These are phyloP conservation scores for Characodon lateralis DNA, from an alignment of 2,797 vertebrate genomes.

Conservation along the genomic window DNA sequence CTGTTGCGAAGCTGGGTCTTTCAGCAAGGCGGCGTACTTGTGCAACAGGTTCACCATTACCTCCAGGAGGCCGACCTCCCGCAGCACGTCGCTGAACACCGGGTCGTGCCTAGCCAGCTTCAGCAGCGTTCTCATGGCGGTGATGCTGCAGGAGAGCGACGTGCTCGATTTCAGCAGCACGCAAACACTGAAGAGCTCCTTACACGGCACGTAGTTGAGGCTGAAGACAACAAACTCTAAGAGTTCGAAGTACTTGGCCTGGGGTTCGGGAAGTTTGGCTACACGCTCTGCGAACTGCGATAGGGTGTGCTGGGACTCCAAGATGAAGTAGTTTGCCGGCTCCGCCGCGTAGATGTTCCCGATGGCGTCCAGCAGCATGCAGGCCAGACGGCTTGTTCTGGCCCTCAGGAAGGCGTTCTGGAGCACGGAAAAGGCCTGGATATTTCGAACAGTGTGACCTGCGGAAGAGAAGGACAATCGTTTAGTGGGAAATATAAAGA, in stretches of 20 bases:
- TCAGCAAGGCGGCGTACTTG: slow-evolving; percentile 95
- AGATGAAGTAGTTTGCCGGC: slow-evolving; percentile 95
- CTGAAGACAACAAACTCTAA: slow-evolving; percentile 96
- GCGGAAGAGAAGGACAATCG: neutral
- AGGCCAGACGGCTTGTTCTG: slow-evolving; percentile 90
- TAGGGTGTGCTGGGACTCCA: slow-evolving; percentile 95
- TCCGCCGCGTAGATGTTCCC: slow-evolving; percentile 93
- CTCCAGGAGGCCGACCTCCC: slow-evolving; percentile 96
- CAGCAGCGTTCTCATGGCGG: slow-evolving; percentile 89
- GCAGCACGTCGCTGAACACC: slow-evolving; percentile 97
- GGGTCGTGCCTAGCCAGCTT: slow-evolving; percentile 92
- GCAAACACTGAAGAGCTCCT: slow-evolving; percentile 97
- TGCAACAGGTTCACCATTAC: slow-evolving; percentile 97
- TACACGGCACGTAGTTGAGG: slow-evolving; percentile 98
- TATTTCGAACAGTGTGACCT: slow-evolving; percentile 95
- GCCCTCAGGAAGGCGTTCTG: slow-evolving; percentile 96
- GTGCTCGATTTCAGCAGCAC: slow-evolving; percentile 94
- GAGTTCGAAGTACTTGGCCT: slow-evolving; percentile 96
- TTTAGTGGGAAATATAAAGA: neutral
- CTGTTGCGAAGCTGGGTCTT: slow-evolving; percentile 86
- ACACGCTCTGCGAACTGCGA: slow-evolving; percentile 97
- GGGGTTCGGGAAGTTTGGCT: slow-evolving; percentile 89
- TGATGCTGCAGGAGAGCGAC: slow-evolving; percentile 92
- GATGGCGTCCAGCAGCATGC: slow-evolving; percentile 93
- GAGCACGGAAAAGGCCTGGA: slow-evolving; percentile 95